Base-by-base conservation (phyloP, 1,140 invertebrate species). In the Brachionus asplanchnoidis region DNA sequence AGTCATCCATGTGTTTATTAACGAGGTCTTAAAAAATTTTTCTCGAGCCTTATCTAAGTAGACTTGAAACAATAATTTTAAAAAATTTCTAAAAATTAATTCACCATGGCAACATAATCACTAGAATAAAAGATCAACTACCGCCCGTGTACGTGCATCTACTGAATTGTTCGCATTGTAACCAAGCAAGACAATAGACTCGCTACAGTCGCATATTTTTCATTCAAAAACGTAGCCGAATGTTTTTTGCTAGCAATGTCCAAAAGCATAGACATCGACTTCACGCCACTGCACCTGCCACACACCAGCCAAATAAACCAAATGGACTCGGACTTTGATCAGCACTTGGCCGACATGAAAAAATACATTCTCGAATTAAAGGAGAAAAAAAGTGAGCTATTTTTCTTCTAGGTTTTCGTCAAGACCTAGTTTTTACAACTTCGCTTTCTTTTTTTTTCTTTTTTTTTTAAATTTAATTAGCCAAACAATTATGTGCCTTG, bases 401-500 rank as follows among this genome's bases (percentile, higher is more conserved):
- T 53, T 70, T 50, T 20, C 20, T 65, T 84, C 28, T 44, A 53
- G 17, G 40, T 11, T 40, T 40, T 40, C 32, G 14, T 60, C 0
- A 20, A 60, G 53, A 60, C 53, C 53, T 68, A 84, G 9, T 75
- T 65, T 83, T 6, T 20, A 56, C 26, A 40, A 68, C 60, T 85
- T 46, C 36, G 23, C 42, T 78, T 60, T 56, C 28, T 32, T 6
- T 36, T 36, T 28, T 50, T 60, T 60, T 56, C 11, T 12, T 53
- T 40, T 84, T 9, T 40, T 28, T 32, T 60, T 75, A 40, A 28
- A 12, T 6, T 32, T 32, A 85, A 86, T 40, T 86, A 89, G 89
- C 89, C 82, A 86, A 89, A 70, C 88, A 90, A 85, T 88, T 87
- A 85, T 89, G 88, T 88, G 89, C 89, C 28, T 86, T 89, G 12